Conservation (phyloP, 2,888 invertebrate genomes). For the Thereva nobilitata region DNA sequence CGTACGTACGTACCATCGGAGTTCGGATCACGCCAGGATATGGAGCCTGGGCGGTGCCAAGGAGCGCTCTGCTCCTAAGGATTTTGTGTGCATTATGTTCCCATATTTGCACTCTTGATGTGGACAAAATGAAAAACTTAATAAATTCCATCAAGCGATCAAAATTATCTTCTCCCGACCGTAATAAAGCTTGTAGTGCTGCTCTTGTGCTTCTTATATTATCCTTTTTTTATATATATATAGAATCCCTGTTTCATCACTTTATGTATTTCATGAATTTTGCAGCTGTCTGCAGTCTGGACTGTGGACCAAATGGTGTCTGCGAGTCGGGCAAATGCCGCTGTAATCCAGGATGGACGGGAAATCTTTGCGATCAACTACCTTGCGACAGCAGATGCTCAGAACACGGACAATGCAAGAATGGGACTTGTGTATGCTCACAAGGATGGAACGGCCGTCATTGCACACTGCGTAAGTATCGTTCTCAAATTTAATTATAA, state of each 20-base stretch:
- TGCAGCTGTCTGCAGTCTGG: conserved; percentile 85
- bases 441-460: conserved; percentile 98
- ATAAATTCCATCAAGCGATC: conserved; percentile 45
- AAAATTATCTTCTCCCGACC: conserved; percentile 34
- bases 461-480: conserved; percentile 90
- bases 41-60: too few relatives aligned
- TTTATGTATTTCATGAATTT: conserved; percentile 16
- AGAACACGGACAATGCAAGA: conserved; percentile 95
- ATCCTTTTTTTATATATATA: conserved; percentile 9
- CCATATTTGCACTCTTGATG: neutral
- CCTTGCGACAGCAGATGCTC: conserved; percentile 91
- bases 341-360: conserved; percentile 92
- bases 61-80: too few relatives aligned
- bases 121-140: conserved; percentile 45
- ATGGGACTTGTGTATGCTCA: conserved; percentile 96
- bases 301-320: conserved; percentile 92
- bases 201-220: neutral
- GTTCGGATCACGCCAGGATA: too few relatives aligned
- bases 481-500: conserved; percentile 18
- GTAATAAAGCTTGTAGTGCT: neutral
- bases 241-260: conserved; percentile 10
- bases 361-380: conserved; percentile 86
- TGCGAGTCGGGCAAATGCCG: conserved; percentile 91
- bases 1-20: too few relatives aligned
- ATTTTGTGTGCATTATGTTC: too few relatives aligned